Evolutionary conservation across 2,113 vertebrate species (phyloP).

Genomic region (Epinephelus fuscoguttatus): DNA sequence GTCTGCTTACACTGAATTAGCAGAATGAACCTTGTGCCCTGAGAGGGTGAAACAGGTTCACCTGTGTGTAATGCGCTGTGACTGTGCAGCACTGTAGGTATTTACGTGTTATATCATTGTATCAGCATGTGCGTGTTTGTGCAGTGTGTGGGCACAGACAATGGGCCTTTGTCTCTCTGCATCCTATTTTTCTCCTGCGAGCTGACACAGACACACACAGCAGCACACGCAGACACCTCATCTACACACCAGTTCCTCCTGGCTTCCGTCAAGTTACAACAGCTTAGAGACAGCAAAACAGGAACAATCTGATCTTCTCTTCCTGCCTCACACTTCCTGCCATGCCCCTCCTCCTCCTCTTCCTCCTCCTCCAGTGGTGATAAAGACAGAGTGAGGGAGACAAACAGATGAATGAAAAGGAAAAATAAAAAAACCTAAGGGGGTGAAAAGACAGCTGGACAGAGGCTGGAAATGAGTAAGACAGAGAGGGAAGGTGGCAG

Average conservation of each 20-base stretch:
- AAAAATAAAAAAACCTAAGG: constrained; percentile 18
- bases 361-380: neutral
- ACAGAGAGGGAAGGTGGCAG: neutral
- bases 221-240: constrained; percentile 43
- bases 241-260: constrained; percentile 55
- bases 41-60: constrained; percentile 21
- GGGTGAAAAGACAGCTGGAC: neutral
- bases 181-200: constrained; percentile 77
- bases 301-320: constrained; percentile 92
- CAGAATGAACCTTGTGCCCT: neutral
- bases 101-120: constrained; percentile 59
- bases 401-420: constrained; percentile 59
- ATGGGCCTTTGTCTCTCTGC: constrained; percentile 77
- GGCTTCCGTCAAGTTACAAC: constrained; percentile 78
- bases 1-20: neutral
- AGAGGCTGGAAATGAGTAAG: constrained; percentile 63
- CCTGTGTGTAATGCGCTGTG: constrained; percentile 13
- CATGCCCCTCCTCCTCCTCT: neutral
- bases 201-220: constrained; percentile 51
- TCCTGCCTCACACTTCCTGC: constrained; percentile 81
- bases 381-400: constrained; percentile 11
- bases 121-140: constrained; percentile 66
- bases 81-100: constrained; percentile 29
- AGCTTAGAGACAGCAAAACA: constrained; percentile 89
- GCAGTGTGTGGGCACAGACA: constrained; percentile 69